Base-by-base conservation (phyloP, 2,888 invertebrate genomes). In the Oxyteleia sp. region DNA sequence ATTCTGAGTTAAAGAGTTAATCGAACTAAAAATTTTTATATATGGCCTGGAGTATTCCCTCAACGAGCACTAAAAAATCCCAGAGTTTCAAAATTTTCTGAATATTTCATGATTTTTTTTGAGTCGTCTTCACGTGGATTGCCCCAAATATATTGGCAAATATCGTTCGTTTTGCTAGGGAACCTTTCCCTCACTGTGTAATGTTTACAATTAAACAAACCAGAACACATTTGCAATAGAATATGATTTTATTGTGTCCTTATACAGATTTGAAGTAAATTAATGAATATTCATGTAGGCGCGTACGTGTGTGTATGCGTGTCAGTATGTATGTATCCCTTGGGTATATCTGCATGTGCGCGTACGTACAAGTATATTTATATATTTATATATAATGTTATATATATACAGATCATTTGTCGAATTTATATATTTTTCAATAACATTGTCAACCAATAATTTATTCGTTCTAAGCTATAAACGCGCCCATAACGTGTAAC, bases 361-460 rank as follows among this genome's bases (percentile, higher is more conserved):
- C 84, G 82, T 68, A 74, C 84, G 66, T 83, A 83, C 75, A 72
- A 74, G 61, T 87, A 83, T 84, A 86, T 89, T 84, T 85, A 84
- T 89, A 90, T 89, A 88, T 88, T 88, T 90, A 87, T 91, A 89
- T 91, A 90, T 88, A 92, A 66, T 71, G 41, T 32, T 32, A 10
- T 68, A 69, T 80, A 92, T 92, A 90, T 92, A 92, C 91, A 92
- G 86, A 89, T 86, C 86, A 86, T 87, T 68, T 75, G 74, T 82
- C 85, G 86, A 74, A 80, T 88, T 85, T 88, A 90, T 89, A 91
- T 91, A 90, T 23, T 78, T 90, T 90, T 90, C 86, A 90, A 92
- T 92, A 93, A 93, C 93, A 92, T 92, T 85, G 84, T 92, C 88
- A 92, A 93, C 88, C 91, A 92, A 92, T 92, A 91, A 92, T 92